Base-by-base conservation (phyloP, 2,888 invertebrate species). In the Axea sp. region DNA sequence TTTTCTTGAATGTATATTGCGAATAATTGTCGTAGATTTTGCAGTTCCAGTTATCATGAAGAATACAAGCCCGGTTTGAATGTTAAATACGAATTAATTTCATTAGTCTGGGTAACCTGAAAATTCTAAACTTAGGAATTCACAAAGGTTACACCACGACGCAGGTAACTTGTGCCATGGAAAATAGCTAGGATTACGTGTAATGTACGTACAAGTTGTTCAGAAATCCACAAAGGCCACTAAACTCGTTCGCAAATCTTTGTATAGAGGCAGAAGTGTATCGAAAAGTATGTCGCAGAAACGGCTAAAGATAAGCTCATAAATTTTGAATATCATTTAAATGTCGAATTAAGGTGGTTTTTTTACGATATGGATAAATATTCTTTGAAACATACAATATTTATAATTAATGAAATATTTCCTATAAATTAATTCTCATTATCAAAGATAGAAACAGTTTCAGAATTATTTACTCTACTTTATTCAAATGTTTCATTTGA, bases 171-270 rank as follows among this genome's bases (percentile, higher is more conserved):
- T 14, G 12, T 9, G 35, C 2, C 41, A 35, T 45, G 35, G 14
- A 47, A 60, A 45, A 47, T 45, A 45, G 35, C 45, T 59, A 31
- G 47, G 45, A 31, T 60, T 47, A 28, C 9, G 9, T 35, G 11
- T 5, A n/a, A 47, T 14, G 47, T 35, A 39, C 14, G 31, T 12
- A 12, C n/a, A 22, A 17, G 47, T 47, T 39, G 35, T 30, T 60
- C 39, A 47, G 60, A 37, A 47, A 60, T 60, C 26, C 60, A 60
- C 47, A 60, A 47, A 60, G 60, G 30, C 37, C 47, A 12, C 22
- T 28, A 47, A 60, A 59, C 26, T 59, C 26, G 9, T 60, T 60
- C 14, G 28, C 8, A 17, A 30, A 37, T 47, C 28, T 47, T 41
- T 39, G 45, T 39, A 8, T 19, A 26, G 17, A 35, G 12, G 15